These are phyloP conservation scores for Ophthalmolycus amberensis DNA, from an alignment of 2,113 vertebrate species.

Conservation along the genomic window DNA sequence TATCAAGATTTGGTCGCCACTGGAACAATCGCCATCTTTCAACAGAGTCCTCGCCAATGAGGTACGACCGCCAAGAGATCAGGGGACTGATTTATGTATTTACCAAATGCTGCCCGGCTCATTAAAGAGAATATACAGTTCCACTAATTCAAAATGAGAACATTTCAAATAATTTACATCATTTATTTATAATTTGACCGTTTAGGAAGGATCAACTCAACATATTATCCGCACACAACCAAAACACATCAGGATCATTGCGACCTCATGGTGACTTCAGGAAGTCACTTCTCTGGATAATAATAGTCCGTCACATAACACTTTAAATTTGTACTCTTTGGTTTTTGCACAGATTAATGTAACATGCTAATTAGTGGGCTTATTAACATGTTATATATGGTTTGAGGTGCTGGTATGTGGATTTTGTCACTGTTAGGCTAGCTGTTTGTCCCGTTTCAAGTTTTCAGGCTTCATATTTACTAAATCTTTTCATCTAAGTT, in stretches of 20 bases:
- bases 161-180: neutral
- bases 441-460: too few relatives aligned
- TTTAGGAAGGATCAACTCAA: neutral
- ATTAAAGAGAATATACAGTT: too few relatives aligned
- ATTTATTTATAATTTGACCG: neutral
- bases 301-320: neutral
- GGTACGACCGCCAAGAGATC: slow-evolving; percentile 77
- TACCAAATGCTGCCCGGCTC: neutral
- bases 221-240: neutral
- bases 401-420: neutral
- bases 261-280: too few relatives aligned
- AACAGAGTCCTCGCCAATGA: slow-evolving; percentile 96
- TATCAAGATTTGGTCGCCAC: slow-evolving; percentile 98
- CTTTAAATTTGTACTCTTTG: too few relatives aligned
- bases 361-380: neutral
- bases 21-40: slow-evolving; percentile 93
- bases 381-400: neutral
- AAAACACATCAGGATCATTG: too few relatives aligned
- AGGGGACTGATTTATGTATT: neutral
- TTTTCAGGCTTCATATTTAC: too few relatives aligned
- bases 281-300: too few relatives aligned
- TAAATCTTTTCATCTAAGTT: neutral
- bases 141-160: neutral
- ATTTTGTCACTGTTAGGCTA: neutral
- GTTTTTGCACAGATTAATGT: neutral